phyloP scores from a whole-genome alignment of 1,140 invertebrate species.

The Pseudomyrmex pallidus region DNA sequence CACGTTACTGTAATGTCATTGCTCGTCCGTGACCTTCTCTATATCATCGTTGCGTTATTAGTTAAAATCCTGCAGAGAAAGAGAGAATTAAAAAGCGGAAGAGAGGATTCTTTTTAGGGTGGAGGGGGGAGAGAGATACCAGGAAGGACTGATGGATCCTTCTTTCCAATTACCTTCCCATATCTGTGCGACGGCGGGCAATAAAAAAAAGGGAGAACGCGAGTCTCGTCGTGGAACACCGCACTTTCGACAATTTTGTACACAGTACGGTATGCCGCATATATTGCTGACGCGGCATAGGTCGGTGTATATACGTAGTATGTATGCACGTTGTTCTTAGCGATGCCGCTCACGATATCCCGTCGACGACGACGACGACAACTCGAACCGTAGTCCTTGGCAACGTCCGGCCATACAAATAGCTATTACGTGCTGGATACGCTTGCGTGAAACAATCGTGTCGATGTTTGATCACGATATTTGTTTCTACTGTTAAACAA shows the following conservation, averaged over 20 bases:
- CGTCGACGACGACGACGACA: slow-evolving; percentile 32
- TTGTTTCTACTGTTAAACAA: neutral
- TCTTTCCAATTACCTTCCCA: slow-evolving; percentile 58
- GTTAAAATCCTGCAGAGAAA: neutral
- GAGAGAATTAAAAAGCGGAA: slow-evolving; percentile 11
- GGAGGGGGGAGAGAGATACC: neutral
- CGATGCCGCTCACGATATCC: slow-evolving; percentile 40
- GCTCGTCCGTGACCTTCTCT: slow-evolving; percentile 32
- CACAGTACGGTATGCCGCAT: slow-evolving; percentile 43
- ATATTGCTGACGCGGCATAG: slow-evolving; percentile 43
- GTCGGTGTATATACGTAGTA: slow-evolving; percentile 43
- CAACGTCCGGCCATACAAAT: slow-evolving; percentile 80
- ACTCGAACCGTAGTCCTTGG: slow-evolving; percentile 78
- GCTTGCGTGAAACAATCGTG: slow-evolving; percentile 74
- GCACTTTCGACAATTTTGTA: slow-evolving; percentile 51
- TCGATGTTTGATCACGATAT: slow-evolving; percentile 52
- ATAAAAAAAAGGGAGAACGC: slow-evolving; percentile 53
- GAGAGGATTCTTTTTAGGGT: too few species aligned
- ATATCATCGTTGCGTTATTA: slow-evolving; percentile 9
- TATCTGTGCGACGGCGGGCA: slow-evolving; percentile 33
- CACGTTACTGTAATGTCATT: slow-evolving; percentile 13
- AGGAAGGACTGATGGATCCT: neutral
- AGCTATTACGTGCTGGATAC: slow-evolving; percentile 64
- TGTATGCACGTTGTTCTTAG: slow-evolving; percentile 33
- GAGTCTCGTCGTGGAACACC: slow-evolving; percentile 7